Evolutionary conservation across 92 coral and sea anemone species (phyloP).

Genomic region (Epizoanthus illoricatus): DNA sequence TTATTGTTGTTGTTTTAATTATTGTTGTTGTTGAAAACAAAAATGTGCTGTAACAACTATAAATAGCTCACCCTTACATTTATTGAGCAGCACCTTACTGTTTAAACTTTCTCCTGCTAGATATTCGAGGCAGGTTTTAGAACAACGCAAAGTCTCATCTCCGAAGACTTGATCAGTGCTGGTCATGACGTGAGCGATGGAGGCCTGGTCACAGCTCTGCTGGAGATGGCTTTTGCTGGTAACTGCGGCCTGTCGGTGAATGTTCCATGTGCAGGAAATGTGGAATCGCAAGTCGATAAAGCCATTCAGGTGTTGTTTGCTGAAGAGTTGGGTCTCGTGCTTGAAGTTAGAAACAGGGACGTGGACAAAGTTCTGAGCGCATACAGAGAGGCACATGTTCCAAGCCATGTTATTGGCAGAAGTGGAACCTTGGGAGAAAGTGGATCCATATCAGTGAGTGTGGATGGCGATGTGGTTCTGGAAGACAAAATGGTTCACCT

Average conservation of each 20-base stretch:
- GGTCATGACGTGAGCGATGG: constrained; percentile 99
- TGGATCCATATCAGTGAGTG: constrained; percentile 64
- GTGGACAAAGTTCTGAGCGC: constrained; percentile 62
- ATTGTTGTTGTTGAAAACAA: too few relatives aligned
- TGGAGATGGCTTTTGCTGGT: constrained; percentile 98
- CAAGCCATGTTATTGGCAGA: constrained; percentile 75
- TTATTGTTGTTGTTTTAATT: too few relatives aligned
- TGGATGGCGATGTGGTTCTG: constrained; percentile 72
- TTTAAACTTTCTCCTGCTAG: constrained; percentile 45
- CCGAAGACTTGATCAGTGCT: constrained; percentile 63
- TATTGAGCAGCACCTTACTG: background rate
- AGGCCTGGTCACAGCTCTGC: constrained; percentile 77
- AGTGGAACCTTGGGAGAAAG: constrained; percentile 68
- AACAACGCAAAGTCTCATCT: constrained; percentile 80
- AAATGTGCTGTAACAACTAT: background rate
- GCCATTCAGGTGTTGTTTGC: constrained; percentile 75
- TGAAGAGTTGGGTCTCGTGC: constrained; percentile 89
- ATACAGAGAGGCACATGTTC: constrained; percentile 58
- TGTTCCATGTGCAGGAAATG: constrained; percentile 47
- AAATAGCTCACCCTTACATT: background rate
- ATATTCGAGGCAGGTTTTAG: constrained; percentile 73
- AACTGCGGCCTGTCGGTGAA: constrained; percentile 80
- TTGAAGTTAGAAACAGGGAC: constrained; percentile 71
- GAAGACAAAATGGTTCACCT: constrained; percentile 88
- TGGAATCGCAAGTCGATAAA: constrained; percentile 45